Evolutionary conservation across 2,888 invertebrate genomes (phyloP).

Genomic region (Sarcophaga caerulescens): DNA sequence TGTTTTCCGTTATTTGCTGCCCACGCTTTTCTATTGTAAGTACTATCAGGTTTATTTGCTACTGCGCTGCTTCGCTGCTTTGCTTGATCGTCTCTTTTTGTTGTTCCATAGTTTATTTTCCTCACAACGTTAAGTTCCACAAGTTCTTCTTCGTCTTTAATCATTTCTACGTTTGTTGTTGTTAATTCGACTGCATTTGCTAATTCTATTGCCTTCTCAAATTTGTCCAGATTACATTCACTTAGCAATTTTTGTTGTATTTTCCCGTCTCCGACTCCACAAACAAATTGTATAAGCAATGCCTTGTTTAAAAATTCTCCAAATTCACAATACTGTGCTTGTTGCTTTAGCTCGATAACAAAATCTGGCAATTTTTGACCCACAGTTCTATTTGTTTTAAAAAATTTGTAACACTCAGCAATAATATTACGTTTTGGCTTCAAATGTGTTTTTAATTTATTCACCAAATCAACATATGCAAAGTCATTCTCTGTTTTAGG

Average conservation of each 20-base stretch:
- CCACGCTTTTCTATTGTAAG: neutral
- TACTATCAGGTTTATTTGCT: neutral
- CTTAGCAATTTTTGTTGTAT: conserved; percentile 10
- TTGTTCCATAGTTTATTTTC: conserved; percentile 15
- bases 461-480: conserved; percentile 18
- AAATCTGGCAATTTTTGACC: conserved; percentile 19
- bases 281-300: neutral
- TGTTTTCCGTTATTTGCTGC: conserved; percentile 30
- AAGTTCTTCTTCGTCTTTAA: conserved; percentile 9
- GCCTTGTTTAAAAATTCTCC: no score
- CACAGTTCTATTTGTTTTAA: conserved; percentile 10
- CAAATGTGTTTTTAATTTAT: conserved; percentile 36
- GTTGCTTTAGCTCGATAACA: conserved; percentile 37
- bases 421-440: conserved; percentile 46
- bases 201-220: neutral
- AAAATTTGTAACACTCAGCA: conserved; percentile 40
- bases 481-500: conserved; percentile 39
- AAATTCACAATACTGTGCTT: conserved; percentile 27
- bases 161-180: conserved; percentile 1
- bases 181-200: neutral
- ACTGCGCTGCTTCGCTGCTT: neutral
- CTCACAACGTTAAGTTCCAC: conserved; percentile 3
- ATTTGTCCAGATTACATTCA: neutral
- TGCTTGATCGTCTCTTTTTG: neutral
- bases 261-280: conserved; percentile 1